These are phyloP conservation scores for Psittacula cyanocephala DNA, from an alignment of 2,113 vertebrate genomes.

Conservation along the genomic window DNA sequence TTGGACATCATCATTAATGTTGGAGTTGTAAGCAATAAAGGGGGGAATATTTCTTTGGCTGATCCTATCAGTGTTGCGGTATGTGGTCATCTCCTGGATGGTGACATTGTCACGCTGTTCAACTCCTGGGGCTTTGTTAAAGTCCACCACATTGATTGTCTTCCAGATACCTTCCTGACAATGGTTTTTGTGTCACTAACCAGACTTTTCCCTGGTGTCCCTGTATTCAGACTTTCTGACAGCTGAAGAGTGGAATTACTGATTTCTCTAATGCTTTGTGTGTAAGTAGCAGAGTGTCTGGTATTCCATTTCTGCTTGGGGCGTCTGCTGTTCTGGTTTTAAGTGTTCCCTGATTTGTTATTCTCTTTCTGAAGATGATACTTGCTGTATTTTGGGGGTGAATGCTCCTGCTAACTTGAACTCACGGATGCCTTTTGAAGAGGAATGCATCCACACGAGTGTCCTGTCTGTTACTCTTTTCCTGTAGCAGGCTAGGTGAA, in stretches of 20 bases:
- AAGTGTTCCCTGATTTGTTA: not conserved
- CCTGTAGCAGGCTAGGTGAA: not conserved
- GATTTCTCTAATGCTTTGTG: not conserved
- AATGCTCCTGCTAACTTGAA: not conserved
- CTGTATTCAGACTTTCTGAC: not conserved
- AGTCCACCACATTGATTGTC: fast-evolving
- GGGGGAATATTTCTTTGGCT: not conserved
- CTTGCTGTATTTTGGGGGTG: not conserved
- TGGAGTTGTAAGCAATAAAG: not conserved
- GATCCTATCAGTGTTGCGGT: not conserved
- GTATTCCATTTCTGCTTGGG: not conserved
- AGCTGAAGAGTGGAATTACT: not conserved
- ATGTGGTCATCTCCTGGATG: not conserved
- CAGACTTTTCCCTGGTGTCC: not conserved
- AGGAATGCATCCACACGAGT: not conserved
- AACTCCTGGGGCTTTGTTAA: not conserved
- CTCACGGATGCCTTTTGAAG: not conserved
- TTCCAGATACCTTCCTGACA: not conserved
- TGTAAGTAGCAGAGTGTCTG: not conserved
- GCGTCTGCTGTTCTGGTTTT: not conserved
- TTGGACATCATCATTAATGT: fast-evolving
- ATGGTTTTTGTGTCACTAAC: not conserved
- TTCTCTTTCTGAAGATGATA: not conserved
- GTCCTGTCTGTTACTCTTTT: not conserved
- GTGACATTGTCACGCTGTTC: not conserved